phyloP scores from a whole-genome alignment of 1,140 invertebrate genomes.

The Amyelois transitella region DNA sequence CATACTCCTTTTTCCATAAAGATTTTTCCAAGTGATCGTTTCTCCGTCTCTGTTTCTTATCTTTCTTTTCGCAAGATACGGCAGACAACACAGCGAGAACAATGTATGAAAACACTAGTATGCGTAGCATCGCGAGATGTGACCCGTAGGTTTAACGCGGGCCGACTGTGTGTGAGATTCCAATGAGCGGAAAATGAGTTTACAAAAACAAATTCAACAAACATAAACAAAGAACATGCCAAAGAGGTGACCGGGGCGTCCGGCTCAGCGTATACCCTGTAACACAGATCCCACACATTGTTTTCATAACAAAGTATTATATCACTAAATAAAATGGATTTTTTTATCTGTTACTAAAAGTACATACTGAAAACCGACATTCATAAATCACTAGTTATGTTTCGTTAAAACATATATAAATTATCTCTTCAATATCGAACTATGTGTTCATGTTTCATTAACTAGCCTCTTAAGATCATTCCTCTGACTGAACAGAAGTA shows the following conservation, averaged over 20 bases:
- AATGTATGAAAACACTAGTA: conserved; percentile 15
- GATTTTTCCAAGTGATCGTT: conserved; percentile 35
- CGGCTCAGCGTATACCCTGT: conserved; percentile 13
- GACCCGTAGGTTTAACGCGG: conserved; percentile 17
- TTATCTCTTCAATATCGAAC: no score
- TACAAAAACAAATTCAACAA: conserved; percentile 17
- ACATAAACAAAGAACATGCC: not conserved
- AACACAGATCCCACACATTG: not conserved
- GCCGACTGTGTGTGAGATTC: conserved; percentile 28
- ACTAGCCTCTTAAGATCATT: no score
- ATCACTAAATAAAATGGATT: not conserved
- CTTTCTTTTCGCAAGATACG: conserved; percentile 22
- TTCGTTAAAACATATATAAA: not conserved
- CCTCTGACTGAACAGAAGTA: no score
- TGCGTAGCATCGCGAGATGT: conserved; percentile 38
- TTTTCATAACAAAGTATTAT: not conserved
- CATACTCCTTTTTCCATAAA: conserved; percentile 59
- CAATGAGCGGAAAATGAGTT: conserved; percentile 18
- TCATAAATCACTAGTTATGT: not conserved
- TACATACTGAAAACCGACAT: not conserved
- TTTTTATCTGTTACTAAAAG: not conserved
- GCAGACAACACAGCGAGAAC: conserved; percentile 21
- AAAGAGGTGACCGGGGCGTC: not conserved
- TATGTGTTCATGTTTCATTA: no score
- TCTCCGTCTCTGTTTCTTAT: conserved; percentile 28